Percentiles rank a stretch among this genome's conserved stretches.
phyloP scores from a whole-genome alignment of 2,797 vertebrate genomes.

The Hafferia zeledoni region DNA sequence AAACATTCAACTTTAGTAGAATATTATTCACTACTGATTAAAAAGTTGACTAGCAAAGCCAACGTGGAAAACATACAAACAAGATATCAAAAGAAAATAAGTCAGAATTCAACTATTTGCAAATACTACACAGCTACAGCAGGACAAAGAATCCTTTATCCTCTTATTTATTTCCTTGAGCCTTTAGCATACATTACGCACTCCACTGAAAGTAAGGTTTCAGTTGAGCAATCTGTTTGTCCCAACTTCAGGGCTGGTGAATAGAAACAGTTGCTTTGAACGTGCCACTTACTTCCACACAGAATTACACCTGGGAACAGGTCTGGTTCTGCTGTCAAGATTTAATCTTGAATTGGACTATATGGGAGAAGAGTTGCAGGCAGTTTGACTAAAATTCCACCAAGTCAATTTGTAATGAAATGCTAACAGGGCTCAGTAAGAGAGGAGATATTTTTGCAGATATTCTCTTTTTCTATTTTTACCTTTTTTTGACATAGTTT shows the following conservation, averaged over 20 bases:
- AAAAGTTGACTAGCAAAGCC: background rate
- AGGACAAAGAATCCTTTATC: background rate
- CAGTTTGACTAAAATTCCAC: background rate
- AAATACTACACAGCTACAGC: background rate
- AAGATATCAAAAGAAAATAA: background rate
- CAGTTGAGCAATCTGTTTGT: background rate
- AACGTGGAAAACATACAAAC: background rate
- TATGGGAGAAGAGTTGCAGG: background rate
- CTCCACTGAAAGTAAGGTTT: background rate
- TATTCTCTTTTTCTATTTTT: background rate
- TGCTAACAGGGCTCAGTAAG: background rate
- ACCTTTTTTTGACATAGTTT: background rate
- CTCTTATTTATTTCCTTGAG: background rate
- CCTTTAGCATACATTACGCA: background rate
- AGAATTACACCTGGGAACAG: background rate
- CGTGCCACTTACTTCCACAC: background rate
- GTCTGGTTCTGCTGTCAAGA: background rate
- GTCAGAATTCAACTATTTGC: background rate
- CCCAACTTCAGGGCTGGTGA: background rate
- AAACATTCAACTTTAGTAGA: background rate
- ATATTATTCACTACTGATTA: background rate
- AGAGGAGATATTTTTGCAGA: background rate
- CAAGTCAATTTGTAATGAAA: background rate
- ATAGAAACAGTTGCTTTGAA: background rate
- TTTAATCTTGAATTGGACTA: background rate